Evolutionary conservation across 37 sponge, comb jelly and placozoan species (phyloP).

Genomic region (Aphrocallistes beatrix): DNA sequence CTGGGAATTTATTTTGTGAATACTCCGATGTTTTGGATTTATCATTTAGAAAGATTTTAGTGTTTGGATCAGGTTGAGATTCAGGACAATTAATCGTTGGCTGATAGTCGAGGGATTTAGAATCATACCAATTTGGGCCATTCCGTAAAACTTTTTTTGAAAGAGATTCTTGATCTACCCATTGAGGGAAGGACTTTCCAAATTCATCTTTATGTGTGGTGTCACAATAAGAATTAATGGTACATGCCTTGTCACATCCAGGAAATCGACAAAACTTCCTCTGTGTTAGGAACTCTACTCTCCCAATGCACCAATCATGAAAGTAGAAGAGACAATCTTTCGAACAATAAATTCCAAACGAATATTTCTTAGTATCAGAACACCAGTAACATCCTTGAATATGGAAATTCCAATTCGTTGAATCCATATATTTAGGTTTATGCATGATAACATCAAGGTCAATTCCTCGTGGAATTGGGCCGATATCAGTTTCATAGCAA

Average conservation of each 20-base stretch:
- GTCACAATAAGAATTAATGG: background rate
- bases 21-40: background rate
- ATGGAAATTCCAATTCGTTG: background rate
- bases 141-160: background rate
- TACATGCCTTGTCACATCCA: background rate
- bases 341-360: background rate
- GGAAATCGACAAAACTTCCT: background rate
- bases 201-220: background rate
- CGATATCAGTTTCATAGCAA: background rate
- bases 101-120: too few relatives aligned
- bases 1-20: too few relatives aligned
- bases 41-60: too few relatives aligned
- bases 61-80: too few relatives aligned
- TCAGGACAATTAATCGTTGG: too few relatives aligned
- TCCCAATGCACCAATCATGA: conserved; percentile 3
- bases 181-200: background rate
- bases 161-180: background rate
- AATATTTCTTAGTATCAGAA: background rate
- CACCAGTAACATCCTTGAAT: background rate
- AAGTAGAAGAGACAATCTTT: background rate
- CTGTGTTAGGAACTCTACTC: background rate
- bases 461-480: background rate
- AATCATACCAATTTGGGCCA: background rate
- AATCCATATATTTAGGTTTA: background rate
- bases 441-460: background rate